Evolutionary conservation across 2,888 invertebrate species (phyloP), one percentile per base, ranked within the genome.

Genomic region (Hofmannophila pseudospretella): DNA sequence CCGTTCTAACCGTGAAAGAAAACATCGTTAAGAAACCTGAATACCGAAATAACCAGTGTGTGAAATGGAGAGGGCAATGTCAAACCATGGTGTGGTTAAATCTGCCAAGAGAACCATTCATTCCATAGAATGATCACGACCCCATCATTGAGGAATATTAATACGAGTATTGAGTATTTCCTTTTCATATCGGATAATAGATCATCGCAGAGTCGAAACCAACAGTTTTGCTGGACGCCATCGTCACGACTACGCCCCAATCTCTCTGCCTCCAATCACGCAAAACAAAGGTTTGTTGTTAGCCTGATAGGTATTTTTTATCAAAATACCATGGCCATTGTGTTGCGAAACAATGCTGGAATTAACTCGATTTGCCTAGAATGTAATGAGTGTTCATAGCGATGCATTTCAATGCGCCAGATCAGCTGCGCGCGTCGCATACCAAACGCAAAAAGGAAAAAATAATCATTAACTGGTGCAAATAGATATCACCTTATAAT

Each of bases 391-490:
- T 47, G 42, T 41, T 50, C 20, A 44, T 46, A 47, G 45, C 42
- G 38, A 40, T 37, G 51, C 50, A 58, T 58, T 51, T 51, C 46
- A 58, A 62, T 63, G 52, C 43, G 46, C 43, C n/a, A 7, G 23
- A 23, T 44, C 39, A 45, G 47, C 52, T 45, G 36, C 57, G 49
- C 51, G 58, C 49, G 49, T 49, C 42, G 64, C 58, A 71, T 73
- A 56, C 59, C 58, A 55, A 61, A 44, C 36, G 47, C 44, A 36
- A 41, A 33, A 44, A 45, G 42, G 45, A 40, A 49, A 51, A 51
- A 55, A 50, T 38, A 36, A 11, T 28, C 38, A 35, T 42, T 34
- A 35, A 35, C n/a, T n/a, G n/a, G n/a, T n/a, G n/a, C n/a, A n/a
- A n/a, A n/a, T n/a, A n/a, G n/a, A n/a, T n/a, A n/a, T n/a, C n/a